These are phyloP conservation scores for Cyphomyrus discorhynchus DNA, from an alignment of 2,113 vertebrate genomes.

Conservation along the genomic window DNA sequence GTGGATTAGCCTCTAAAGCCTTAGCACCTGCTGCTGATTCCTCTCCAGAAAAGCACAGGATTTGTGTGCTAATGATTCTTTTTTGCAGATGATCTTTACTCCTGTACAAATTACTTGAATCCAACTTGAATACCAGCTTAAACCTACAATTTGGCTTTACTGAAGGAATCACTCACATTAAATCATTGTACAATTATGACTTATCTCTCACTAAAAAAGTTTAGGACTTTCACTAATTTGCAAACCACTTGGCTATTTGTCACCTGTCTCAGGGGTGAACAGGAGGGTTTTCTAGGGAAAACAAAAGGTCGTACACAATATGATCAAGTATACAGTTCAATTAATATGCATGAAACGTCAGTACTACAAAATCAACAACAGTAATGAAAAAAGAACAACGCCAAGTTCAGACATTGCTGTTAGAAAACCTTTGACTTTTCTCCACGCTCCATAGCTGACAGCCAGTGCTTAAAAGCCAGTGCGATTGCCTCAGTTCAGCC, in stretches of 20 bases:
- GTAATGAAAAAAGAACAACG: not conserved
- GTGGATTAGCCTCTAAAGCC: not conserved
- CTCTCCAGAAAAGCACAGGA: not conserved
- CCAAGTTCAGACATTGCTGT: not conserved
- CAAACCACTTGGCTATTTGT: not conserved
- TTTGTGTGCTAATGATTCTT: not conserved
- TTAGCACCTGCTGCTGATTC: not conserved
- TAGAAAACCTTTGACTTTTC: not conserved
- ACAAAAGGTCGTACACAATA: not conserved
- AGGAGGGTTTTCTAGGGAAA: not conserved
- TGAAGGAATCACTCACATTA: not conserved
- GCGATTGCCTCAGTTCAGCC: not conserved
- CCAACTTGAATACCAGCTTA: not conserved
- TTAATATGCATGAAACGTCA: not conserved
- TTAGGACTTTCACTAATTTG: not conserved
- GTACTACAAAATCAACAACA: not conserved
- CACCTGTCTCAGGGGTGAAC: not conserved
- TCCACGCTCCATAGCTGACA: not conserved
- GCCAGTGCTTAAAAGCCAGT: not conserved
- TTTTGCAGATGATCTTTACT: not conserved
- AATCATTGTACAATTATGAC: not conserved
- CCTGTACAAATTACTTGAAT: not conserved
- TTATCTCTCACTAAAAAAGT: not conserved
- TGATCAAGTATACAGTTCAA: not conserved
- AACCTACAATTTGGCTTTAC: not conserved